Conservation (phyloP, 2,797 vertebrate genomes). For the Microctenopoma steveboyesi region DNA sequence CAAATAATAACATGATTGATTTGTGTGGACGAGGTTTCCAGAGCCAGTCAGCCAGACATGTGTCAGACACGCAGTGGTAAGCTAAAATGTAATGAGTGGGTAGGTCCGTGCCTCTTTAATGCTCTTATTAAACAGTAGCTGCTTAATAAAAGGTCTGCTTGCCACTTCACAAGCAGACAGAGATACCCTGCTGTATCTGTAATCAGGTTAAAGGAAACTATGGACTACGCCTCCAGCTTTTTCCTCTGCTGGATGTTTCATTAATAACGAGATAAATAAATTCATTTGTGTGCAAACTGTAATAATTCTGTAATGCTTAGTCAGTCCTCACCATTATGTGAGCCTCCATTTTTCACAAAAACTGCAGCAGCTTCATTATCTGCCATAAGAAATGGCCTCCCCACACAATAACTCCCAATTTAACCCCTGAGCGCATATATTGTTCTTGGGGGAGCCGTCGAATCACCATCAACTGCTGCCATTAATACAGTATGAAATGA, state of each 20-base stretch:
- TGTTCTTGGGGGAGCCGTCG: slow-evolving; percentile 40
- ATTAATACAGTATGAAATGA: slow-evolving; percentile 45
- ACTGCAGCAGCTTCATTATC: background rate
- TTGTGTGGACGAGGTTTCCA: slow-evolving; percentile 40
- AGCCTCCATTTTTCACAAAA: slow-evolving; percentile 13
- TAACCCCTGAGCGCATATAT: slow-evolving; percentile 30
- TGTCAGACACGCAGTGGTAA: slow-evolving; percentile 29
- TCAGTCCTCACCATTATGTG: background rate
- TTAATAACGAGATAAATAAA: slow-evolving; percentile 13
- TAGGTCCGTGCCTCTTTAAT: slow-evolving; percentile 26
- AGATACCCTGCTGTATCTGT: slow-evolving; percentile 20
- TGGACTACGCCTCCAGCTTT: background rate
- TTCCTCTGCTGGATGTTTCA: slow-evolving; percentile 10
- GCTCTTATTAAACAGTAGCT: slow-evolving; percentile 46
- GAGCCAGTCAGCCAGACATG: slow-evolving; percentile 27
- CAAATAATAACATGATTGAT: slow-evolving; percentile 45
- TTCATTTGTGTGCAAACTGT: slow-evolving; percentile 3
- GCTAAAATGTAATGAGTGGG: slow-evolving; percentile 50
- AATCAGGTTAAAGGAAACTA: slow-evolving; percentile 21
- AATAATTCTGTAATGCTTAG: slow-evolving; percentile 7
- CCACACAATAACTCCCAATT: slow-evolving; percentile 16
- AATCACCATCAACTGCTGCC: slow-evolving; percentile 18
- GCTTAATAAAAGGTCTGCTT: slow-evolving; percentile 20
- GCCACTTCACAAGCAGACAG: slow-evolving; percentile 26
- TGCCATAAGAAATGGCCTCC: slow-evolving; percentile 3